Base-by-base conservation (phyloP, 30 jellyfish, hydroid and myxozoan species). In the Morbakka virulenta region DNA sequence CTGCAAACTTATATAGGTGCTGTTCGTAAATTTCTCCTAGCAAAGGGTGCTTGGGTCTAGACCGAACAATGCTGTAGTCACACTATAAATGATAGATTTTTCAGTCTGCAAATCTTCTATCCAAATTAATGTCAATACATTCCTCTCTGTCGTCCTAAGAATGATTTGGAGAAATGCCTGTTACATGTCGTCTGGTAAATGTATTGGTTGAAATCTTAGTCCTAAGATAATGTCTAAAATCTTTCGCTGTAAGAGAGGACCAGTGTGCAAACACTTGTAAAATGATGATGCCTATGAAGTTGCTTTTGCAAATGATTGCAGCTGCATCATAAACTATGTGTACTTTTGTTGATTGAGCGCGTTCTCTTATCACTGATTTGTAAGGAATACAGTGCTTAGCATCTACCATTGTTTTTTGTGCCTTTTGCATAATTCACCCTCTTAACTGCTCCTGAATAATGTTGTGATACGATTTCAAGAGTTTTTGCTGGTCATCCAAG, bases 131-230 rank as follows among this genome's bases (percentile, higher is more conserved):
- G 91, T 35, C 30, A 72, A 47, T n/a, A 51, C 87, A 64, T 88
- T 95, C 2, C 97, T 64, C 20, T 65, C 83, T 6, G 52, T 52
- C 73, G 74, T 87, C 67, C 82, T 48, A 52, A 87, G 79, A 25
- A 82, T 61, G 3, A 87, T 64, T 74, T 87, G 86, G 2, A 61
- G 67, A 68, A 87, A 79, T 25, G 96, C 96, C 50, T 87, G 79
- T 35, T 80, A 79, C 76, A 87, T 66, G 74, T 87, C 96, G 34
- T 89, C 90, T 13, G 89, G 73, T 51, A 88, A 66, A 26, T 36
- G 29, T 4, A 87, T 81, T 51, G 89, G 95, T 47, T 68, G 50
- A 63, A 87, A 63, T 64, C 96, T 64, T 22, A 9, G 57, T 72
- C 95, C 49, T 50, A 70, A 13, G 25, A 87, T 64, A 62, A 87